A percentile compares a stretch with the other conserved stretches of the same genome.
These are phyloP conservation scores for Chironomus riparius DNA, from an alignment of 2,888 invertebrate species.

Conservation along the genomic window DNA sequence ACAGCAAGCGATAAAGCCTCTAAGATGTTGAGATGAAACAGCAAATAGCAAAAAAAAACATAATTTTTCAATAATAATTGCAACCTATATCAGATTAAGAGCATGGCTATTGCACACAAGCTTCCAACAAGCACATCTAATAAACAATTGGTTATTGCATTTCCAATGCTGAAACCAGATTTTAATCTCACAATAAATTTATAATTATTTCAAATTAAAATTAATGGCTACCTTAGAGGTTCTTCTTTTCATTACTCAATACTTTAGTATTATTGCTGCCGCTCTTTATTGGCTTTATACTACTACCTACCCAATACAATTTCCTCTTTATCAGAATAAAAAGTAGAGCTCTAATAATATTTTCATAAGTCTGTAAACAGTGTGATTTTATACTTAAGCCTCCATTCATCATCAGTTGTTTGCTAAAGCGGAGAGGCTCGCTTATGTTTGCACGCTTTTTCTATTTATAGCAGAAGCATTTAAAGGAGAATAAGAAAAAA, in stretches of 20 bases:
- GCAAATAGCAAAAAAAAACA: slow-evolving; percentile 8
- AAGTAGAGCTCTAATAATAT: background rate
- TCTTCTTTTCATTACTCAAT: slow-evolving; percentile 21
- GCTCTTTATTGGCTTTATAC: too few species aligned
- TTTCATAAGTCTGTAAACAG: background rate
- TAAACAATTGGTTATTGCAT: slow-evolving; percentile 22
- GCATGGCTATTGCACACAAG: background rate
- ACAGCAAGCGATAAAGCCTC: slow-evolving; percentile 12
- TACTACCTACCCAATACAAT: too few species aligned
- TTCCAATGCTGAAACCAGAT: slow-evolving; percentile 14
- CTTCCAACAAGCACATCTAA: background rate
- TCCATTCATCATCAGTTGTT: slow-evolving; percentile 16
- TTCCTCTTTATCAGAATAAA: background rate
- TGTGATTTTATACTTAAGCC: background rate
- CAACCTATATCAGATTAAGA: slow-evolving; percentile 24
- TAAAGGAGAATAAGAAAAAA: too few species aligned
- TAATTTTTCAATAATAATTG: slow-evolving; percentile 27
- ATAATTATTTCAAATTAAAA: slow-evolving; percentile 27
- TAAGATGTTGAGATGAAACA: slow-evolving; percentile 9
- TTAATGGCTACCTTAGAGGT: slow-evolving; percentile 25
- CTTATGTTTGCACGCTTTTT: slow-evolving; percentile 1
- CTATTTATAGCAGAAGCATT: background rate
- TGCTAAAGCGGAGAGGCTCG: background rate
- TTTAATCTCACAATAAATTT: slow-evolving; percentile 26
- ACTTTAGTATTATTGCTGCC: background rate